phyloP scores from a whole-genome alignment of 1,140 invertebrate species.

The Calycopis cecrops region DNA sequence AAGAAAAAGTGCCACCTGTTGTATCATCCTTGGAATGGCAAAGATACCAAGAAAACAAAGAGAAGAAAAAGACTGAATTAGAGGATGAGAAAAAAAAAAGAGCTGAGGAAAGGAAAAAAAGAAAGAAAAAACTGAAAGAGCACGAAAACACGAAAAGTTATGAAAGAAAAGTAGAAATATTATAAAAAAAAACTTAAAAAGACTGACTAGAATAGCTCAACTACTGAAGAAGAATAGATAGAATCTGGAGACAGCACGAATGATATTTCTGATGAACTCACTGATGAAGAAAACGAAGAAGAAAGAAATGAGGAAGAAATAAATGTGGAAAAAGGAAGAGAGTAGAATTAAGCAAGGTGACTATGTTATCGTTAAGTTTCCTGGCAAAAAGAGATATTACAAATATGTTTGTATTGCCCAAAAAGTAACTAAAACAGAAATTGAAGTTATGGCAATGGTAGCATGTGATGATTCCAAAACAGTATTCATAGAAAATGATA shows the following conservation, averaged over 20 bases:
- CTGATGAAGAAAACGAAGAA: conserved; percentile 11
- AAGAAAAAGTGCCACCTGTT: conserved; percentile 10
- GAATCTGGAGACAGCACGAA: too few relatives aligned
- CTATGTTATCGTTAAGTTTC: conserved; percentile 11
- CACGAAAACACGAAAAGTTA: conserved; percentile 4
- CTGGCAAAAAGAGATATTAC: conserved; percentile 10
- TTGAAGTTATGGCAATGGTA: conserved; percentile 24
- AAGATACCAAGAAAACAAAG: conserved; percentile 11
- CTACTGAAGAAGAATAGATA: too few relatives aligned
- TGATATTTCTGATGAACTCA: conserved; percentile 6
- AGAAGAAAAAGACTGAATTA: conserved; percentile 12
- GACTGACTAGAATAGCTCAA: conserved; percentile 7
- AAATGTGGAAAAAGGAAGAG: conserved; percentile 7
- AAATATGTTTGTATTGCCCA: conserved; percentile 21
- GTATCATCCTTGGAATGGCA: conserved; percentile 10
- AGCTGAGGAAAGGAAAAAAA: conserved; percentile 11
- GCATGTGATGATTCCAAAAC: conserved; percentile 17
- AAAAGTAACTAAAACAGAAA: conserved; percentile 17
- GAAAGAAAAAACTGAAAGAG: conserved; percentile 7
- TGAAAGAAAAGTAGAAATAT: conserved; percentile 3
- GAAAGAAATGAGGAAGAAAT: conserved; percentile 11
- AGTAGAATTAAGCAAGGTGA: conserved; percentile 12
- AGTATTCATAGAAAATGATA: conserved; percentile 23
- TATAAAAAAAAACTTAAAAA: conserved; percentile 8
- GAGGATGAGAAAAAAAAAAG: conserved; percentile 9